These are phyloP conservation scores for Muscicapa comitata DNA, from an alignment of 2,797 vertebrate species.

Conservation along the genomic window DNA sequence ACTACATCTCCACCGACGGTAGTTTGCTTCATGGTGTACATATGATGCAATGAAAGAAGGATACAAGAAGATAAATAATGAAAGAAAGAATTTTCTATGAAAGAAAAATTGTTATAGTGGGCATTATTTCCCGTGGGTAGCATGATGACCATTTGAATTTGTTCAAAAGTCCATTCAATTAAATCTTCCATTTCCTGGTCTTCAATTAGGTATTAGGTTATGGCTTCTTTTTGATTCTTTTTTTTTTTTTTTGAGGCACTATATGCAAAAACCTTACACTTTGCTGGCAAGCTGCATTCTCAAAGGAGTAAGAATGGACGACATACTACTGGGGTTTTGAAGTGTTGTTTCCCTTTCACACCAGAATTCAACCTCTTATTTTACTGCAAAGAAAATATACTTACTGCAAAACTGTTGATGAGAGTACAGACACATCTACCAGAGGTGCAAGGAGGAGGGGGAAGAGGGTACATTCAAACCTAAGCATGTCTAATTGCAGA, in stretches of 20 bases:
- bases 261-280: background rate
- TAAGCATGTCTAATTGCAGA: constrained; percentile 57
- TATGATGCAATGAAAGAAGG: background rate
- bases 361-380: background rate
- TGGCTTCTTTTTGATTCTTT: background rate
- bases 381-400: background rate
- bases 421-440: background rate
- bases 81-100: background rate
- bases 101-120: background rate
- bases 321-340: background rate
- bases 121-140: background rate
- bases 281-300: background rate
- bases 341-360: background rate
- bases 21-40: background rate
- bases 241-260: background rate
- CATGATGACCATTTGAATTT: background rate
- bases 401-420: background rate
- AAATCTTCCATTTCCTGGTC: background rate
- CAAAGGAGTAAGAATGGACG: background rate
- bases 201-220: background rate
- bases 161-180: background rate
- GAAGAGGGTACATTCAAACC: constrained; percentile 2
- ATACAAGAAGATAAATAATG: background rate
- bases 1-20: background rate
- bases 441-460: background rate